Percentiles rank a stretch among this genome's conserved stretches.
These are phyloP conservation scores for Leiothrix lutea DNA, from an alignment of 2,113 vertebrate species.

Conservation along the genomic window DNA sequence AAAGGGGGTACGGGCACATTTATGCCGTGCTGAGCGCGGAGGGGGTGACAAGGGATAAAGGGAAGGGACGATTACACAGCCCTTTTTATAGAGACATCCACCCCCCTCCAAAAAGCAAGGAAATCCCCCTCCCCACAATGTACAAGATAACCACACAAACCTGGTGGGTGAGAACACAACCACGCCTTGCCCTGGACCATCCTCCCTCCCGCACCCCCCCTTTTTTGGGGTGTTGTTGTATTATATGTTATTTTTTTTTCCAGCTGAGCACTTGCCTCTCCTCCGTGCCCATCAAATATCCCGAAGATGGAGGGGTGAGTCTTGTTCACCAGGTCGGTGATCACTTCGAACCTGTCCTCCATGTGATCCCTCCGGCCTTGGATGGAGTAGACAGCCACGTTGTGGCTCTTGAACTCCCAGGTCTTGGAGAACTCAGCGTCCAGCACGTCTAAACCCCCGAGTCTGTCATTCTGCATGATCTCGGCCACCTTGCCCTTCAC, in stretches of 20 bases:
- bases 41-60: neutral
- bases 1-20: neutral
- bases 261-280: conserved; percentile 84
- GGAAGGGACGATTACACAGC: neutral
- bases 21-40: fast-evolving
- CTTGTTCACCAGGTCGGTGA: conserved; percentile 91
- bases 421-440: conserved; percentile 95
- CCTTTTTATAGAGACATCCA: too few relatives aligned
- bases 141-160: neutral
- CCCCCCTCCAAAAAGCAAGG: neutral
- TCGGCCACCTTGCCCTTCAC: conserved; percentile 97
- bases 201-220: neutral
- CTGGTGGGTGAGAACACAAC: neutral
- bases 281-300: conserved; percentile 96
- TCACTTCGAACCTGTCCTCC: conserved; percentile 96
- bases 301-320: conserved; percentile 96
- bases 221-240: too few relatives aligned
- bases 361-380: conserved; percentile 97
- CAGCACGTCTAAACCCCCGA: conserved; percentile 91
- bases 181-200: neutral
- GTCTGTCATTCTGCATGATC: conserved; percentile 94
- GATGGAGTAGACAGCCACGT: conserved; percentile 95
- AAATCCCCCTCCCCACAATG: neutral
- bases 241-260: neutral
- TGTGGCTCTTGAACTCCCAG: conserved; percentile 94